Conservation (phyloP, 2,113 vertebrate genomes). For the Conger conger region DNA sequence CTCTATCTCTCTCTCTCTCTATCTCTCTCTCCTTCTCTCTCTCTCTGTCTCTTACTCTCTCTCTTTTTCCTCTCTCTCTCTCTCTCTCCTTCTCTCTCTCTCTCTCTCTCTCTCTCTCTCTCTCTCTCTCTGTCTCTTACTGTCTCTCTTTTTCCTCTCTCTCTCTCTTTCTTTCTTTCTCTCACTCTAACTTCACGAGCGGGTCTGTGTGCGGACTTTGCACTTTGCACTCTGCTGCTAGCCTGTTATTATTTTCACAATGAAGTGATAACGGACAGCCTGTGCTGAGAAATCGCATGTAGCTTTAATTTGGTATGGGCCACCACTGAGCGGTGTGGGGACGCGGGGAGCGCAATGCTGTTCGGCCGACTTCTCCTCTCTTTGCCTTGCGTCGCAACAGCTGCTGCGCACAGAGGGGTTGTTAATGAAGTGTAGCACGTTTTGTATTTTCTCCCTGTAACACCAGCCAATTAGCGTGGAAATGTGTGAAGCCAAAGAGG, state of each 20-base stretch:
- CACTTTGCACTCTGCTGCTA: neutral
- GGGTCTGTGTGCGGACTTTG: neutral
- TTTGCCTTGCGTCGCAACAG: neutral
- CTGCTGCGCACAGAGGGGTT: neutral
- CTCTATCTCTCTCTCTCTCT: too few species aligned
- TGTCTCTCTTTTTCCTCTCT: too few species aligned
- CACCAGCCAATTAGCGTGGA: conserved; percentile 4
- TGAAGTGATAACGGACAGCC: neutral
- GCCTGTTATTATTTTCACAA: neutral
- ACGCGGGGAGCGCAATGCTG: neutral
- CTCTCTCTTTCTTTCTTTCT: neutral
- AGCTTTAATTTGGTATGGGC: neutral
- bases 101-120: neutral
- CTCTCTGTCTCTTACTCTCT: neutral
- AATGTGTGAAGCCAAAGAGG: neutral
- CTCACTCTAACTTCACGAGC: neutral
- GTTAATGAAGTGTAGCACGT: conserved; percentile 1
- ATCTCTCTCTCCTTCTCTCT: too few species aligned
- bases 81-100: neutral
- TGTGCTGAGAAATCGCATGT: neutral
- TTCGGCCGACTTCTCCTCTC: neutral
- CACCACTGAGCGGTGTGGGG: too few species aligned
- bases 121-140: too few species aligned
- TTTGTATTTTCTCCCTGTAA: neutral
- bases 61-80: neutral